phyloP scores from a whole-genome alignment of 1,140 invertebrate species.

The Scaptomyza graminum region DNA sequence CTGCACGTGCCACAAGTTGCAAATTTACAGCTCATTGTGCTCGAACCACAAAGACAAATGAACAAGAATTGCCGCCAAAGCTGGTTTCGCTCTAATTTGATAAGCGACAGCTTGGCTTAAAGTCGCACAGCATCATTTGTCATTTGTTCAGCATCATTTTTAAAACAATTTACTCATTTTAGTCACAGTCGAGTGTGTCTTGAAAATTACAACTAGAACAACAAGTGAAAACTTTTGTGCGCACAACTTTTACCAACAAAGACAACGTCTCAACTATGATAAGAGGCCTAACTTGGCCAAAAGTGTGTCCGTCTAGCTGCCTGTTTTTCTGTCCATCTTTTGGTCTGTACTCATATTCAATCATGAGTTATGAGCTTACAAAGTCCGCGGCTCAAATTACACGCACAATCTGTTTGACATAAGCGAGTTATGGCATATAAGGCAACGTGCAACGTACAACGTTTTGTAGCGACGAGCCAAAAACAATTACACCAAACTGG shows the following conservation, averaged over 20 bases:
- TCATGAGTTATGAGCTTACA: constrained; percentile 16
- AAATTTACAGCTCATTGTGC: constrained; percentile 11
- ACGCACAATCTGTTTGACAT: constrained; percentile 74
- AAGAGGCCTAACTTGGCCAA: constrained; percentile 11
- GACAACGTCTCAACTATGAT: not conserved
- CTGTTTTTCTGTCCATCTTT: too few species aligned
- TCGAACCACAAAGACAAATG: not conserved
- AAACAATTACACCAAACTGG: constrained; percentile 77
- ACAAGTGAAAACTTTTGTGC: constrained; percentile 68
- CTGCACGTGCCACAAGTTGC: constrained; percentile 32
- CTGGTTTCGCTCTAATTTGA: constrained; percentile 63
- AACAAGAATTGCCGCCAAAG: not conserved
- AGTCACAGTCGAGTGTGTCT: constrained; percentile 54
- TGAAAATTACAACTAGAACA: constrained; percentile 58
- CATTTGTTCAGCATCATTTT: constrained; percentile 69
- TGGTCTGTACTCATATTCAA: constrained; percentile 2
- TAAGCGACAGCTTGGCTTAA: constrained; percentile 39
- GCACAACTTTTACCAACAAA: constrained; percentile 15
- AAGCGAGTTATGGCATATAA: constrained; percentile 75
- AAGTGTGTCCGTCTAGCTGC: too few species aligned
- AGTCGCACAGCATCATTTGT: constrained; percentile 60
- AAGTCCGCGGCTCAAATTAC: constrained; percentile 58
- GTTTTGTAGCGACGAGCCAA: constrained; percentile 28
- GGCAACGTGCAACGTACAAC: constrained; percentile 22
- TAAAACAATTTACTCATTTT: constrained; percentile 66